phyloP scores from a whole-genome alignment of 2,113 vertebrate species.

The Solea solea region DNA sequence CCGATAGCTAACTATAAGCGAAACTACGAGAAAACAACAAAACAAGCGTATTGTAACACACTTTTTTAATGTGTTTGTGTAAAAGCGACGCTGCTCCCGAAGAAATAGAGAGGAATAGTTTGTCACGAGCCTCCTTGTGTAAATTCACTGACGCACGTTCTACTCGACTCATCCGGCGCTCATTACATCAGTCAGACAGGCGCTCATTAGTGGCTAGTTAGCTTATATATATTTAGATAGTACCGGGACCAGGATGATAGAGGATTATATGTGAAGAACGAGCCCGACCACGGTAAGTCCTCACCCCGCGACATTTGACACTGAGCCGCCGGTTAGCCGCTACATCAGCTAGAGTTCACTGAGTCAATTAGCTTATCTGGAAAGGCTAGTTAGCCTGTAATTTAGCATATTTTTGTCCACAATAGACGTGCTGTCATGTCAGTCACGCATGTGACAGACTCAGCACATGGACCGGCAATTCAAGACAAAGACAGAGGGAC shows the following conservation, averaged over 20 bases:
- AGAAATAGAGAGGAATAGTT: too few relatives aligned
- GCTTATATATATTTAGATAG: neutral
- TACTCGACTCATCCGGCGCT: neutral
- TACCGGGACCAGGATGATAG: slow-evolving; percentile 45
- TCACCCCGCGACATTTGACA: too few relatives aligned
- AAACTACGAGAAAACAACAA: too few relatives aligned
- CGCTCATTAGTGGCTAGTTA: neutral
- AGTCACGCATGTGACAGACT: too few relatives aligned
- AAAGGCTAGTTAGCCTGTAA: neutral
- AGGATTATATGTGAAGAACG: slow-evolving; percentile 45
- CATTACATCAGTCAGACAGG: neutral
- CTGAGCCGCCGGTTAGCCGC: neutral
- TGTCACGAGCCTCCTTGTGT: too few relatives aligned
- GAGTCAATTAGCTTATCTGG: neutral
- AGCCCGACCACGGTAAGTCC: slow-evolving; percentile 50
- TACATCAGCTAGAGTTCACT: neutral
- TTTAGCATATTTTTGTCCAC: neutral
- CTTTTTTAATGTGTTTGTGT: too few relatives aligned
- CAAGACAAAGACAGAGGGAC: neutral
- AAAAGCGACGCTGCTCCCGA: too few relatives aligned
- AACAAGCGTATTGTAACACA: too few relatives aligned
- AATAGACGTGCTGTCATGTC: neutral
- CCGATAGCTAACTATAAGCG: neutral
- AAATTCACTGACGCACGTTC: too few relatives aligned
- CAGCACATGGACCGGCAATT: neutral